A percentile compares a stretch with the other conserved stretches of the same genome.
These are phyloP conservation scores for Nomada goodeniana DNA, from an alignment of 2,888 invertebrate genomes.

Conservation along the genomic window DNA sequence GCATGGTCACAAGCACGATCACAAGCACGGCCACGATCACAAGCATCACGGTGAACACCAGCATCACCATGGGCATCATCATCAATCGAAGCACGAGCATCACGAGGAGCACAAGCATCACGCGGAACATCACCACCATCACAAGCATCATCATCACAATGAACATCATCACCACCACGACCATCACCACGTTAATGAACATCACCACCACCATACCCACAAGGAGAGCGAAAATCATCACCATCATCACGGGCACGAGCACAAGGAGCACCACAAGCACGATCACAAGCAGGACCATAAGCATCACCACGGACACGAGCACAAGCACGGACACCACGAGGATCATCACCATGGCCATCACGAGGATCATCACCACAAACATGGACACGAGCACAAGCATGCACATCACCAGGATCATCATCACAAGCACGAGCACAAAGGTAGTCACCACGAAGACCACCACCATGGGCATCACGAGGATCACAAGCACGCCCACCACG, in stretches of 20 bases:
- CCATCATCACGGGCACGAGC: slow-evolving; percentile 73
- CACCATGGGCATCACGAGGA: slow-evolving; percentile 75
- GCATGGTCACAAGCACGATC: slow-evolving; percentile 73
- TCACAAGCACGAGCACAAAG: slow-evolving; percentile 76
- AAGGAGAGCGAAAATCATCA: slow-evolving; percentile 79
- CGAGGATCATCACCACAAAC: slow-evolving; percentile 73
- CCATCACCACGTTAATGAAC: slow-evolving; percentile 78
- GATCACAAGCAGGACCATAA: slow-evolving; percentile 74
- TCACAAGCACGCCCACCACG: slow-evolving; percentile 74
- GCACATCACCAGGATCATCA: slow-evolving; percentile 73
- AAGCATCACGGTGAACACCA: slow-evolving; percentile 62
- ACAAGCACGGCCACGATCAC: slow-evolving; percentile 73
- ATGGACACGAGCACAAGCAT: slow-evolving; percentile 76
- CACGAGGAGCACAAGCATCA: slow-evolving; percentile 72
- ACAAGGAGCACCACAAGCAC: slow-evolving; percentile 68
- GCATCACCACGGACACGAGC: slow-evolving; percentile 75
- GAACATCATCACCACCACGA: slow-evolving; percentile 73
- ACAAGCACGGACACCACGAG: slow-evolving; percentile 72
- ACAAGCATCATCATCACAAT: slow-evolving; percentile 73
- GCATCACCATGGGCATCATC: slow-evolving; percentile 74
- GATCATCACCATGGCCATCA: slow-evolving; percentile 71
- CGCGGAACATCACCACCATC: slow-evolving; percentile 71
- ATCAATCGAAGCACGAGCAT: slow-evolving; percentile 74
- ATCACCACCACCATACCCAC: slow-evolving; percentile 79
- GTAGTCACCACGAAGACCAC: slow-evolving; percentile 73